Base-by-base conservation (phyloP, 2,888 invertebrate genomes). In the Limnephilus rhombicus region DNA sequence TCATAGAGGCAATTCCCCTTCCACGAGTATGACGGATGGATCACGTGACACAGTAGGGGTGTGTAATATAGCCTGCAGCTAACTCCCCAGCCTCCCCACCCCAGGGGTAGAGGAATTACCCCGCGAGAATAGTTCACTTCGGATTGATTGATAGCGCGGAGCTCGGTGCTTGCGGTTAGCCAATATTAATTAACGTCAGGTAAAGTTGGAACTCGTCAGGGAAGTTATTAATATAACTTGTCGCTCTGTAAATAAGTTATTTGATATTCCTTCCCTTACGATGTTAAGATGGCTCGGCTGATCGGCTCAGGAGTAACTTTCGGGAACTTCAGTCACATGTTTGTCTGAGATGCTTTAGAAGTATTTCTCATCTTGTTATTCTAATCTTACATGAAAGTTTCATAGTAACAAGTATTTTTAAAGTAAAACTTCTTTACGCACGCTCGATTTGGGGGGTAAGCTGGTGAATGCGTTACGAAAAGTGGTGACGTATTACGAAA, bases 21-120 rank as follows among this genome's bases (percentile, higher is more conserved):
- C 87, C 87, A 12, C n/a, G 68, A 34, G 41, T 86, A 87, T 87
- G 87, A 87, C 87, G 87, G 87, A 87, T 87, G 31, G 68, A 87
- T 87, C 87, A 87, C 87, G 87, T 68, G 87, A 87, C 87, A 53
- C 68, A 24, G 34, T 31, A 18, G 68, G 68, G 68, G 68, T 68
- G 68, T n/a, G 68, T 68, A 68, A 68, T 68, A 68, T n/a, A n/a
- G 68, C 24, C 9, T 68, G 68, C 24, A 68, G 68, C 9, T 7
- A 68, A 5, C 31, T 2, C 31, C 31, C 31, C 31, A 31, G 2
- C 1, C 31, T 18, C 53, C 18, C 18, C 53, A 68, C 18, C 68
- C 68, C 68, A 13, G 68, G 68, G 87, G 87, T 53, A 24, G 29
- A 87, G 31, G 49, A 68, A 68, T 3, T 87, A 53, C 68, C 53